Evolutionary conservation across 2,888 invertebrate species (phyloP).

Genomic region (Pachycephus smyrnensis): DNA sequence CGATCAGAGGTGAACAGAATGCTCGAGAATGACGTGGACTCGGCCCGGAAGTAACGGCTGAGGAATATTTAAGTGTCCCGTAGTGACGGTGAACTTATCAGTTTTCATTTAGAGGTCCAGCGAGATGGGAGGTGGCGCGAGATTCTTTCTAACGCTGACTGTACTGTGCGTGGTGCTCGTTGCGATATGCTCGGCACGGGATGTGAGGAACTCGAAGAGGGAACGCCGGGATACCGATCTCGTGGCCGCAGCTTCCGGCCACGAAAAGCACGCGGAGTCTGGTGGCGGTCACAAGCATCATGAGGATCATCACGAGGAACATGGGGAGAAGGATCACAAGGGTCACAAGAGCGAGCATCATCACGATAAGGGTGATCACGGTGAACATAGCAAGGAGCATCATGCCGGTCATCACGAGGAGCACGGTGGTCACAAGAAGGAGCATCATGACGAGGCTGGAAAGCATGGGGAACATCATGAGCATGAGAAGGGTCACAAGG

Average conservation of each 20-base stretch:
- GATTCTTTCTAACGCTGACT: neutral
- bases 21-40: neutral
- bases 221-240: slow-evolving; percentile 28
- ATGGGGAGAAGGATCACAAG: slow-evolving; percentile 71
- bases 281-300: slow-evolving; percentile 33
- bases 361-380: slow-evolving; percentile 74
- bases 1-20: neutral
- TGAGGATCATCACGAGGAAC: slow-evolving; percentile 30
- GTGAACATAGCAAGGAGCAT: slow-evolving; percentile 70
- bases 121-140: slow-evolving; percentile 42
- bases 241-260: slow-evolving; percentile 26
- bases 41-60: slow-evolving; percentile 36
- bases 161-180: slow-evolving; percentile 12
- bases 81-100: slow-evolving; percentile 40
- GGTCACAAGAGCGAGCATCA: slow-evolving; percentile 80
- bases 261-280: slow-evolving; percentile 29
- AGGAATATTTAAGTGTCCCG: slow-evolving; percentile 57
- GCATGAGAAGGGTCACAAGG: slow-evolving; percentile 76
- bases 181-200: slow-evolving; percentile 39
- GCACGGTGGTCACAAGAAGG: slow-evolving; percentile 74
- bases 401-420: slow-evolving; percentile 74
- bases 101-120: slow-evolving; percentile 40
- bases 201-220: slow-evolving; percentile 25
- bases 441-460: slow-evolving; percentile 74
- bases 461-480: slow-evolving; percentile 77